These are phyloP conservation scores for Salvelinus namaycush DNA, from an alignment of 2,113 vertebrate species.

Conservation along the genomic window DNA sequence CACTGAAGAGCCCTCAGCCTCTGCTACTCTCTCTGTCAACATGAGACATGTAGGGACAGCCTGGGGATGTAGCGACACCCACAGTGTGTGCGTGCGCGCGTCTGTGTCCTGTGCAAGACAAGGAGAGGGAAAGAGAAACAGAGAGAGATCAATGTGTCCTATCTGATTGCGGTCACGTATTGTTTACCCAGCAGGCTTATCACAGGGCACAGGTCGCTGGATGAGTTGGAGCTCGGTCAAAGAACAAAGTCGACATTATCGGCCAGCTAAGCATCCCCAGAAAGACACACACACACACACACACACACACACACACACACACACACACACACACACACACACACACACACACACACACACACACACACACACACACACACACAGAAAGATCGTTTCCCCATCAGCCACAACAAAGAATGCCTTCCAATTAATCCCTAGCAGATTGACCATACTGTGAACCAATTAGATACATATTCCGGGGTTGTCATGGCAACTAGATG, in stretches of 20 bases:
- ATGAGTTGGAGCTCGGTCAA: constrained; percentile 57
- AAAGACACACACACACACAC: neutral
- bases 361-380: constrained; percentile 2
- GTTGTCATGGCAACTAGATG: neutral
- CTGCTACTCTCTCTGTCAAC: neutral
- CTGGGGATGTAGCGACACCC: neutral
- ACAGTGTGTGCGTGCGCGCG: neutral
- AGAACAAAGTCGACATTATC: constrained; percentile 59
- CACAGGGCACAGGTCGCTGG: constrained; percentile 44
- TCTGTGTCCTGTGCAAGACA: neutral
- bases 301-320: constrained; percentile 1
- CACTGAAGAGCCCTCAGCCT: neutral
- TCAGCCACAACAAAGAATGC: neutral
- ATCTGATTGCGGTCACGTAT: constrained; percentile 27
- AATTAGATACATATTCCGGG: neutral
- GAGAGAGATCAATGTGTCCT: constrained; percentile 10
- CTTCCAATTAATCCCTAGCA: neutral
- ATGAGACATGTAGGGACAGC: neutral
- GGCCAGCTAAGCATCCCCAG: neutral
- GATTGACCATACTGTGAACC: neutral
- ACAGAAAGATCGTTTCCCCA: neutral
- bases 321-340: neutral
- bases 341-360: neutral
- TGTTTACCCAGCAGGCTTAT: constrained; percentile 53
- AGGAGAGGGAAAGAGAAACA: neutral